Conservation (phyloP, 2,888 invertebrate genomes). For the Fragum sueziense region DNA sequence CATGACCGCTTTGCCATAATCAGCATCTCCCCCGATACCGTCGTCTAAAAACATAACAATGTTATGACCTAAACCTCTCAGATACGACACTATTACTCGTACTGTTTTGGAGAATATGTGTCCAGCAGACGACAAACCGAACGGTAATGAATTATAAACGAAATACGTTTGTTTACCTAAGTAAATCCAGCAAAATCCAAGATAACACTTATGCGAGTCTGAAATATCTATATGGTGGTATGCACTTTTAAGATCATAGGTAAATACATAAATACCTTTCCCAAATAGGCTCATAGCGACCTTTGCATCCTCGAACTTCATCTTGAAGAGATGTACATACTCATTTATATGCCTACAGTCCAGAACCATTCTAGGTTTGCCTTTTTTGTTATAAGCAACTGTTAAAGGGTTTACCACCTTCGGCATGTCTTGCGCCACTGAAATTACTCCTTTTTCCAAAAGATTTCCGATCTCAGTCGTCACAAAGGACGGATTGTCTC, state of each 20-base stretch:
- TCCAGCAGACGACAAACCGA: conserved; percentile 43
- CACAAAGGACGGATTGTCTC: conserved; percentile 28
- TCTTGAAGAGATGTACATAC: conserved; percentile 32
- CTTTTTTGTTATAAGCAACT: conserved; percentile 32
- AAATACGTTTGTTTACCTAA: conserved; percentile 6
- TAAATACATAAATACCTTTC: conserved; percentile 28
- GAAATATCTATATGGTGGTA: conserved; percentile 51
- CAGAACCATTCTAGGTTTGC: conserved; percentile 34
- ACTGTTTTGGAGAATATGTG: conserved; percentile 51
- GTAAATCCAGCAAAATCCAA: conserved; percentile 42
- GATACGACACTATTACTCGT: conserved; percentile 35
- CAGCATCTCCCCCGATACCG: conserved; percentile 39
- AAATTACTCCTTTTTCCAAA: conserved; percentile 28
- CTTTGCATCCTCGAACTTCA: conserved; percentile 50
- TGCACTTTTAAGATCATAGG: conserved; percentile 41
- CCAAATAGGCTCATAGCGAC: conserved; percentile 27
- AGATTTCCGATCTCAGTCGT: conserved; percentile 31
- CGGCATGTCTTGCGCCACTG: conserved; percentile 7
- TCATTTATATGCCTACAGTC: conserved; percentile 51
- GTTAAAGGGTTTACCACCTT: conserved; percentile 39
- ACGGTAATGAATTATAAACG: conserved; percentile 39
- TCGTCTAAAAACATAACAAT: conserved; percentile 53
- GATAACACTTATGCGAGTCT: conserved; percentile 28
- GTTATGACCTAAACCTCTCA: conserved; percentile 33
- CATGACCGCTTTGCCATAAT: too few relatives aligned